Evolutionary conservation across 2,113 vertebrate species (phyloP).

Genomic region (Sciurus niger): DNA sequence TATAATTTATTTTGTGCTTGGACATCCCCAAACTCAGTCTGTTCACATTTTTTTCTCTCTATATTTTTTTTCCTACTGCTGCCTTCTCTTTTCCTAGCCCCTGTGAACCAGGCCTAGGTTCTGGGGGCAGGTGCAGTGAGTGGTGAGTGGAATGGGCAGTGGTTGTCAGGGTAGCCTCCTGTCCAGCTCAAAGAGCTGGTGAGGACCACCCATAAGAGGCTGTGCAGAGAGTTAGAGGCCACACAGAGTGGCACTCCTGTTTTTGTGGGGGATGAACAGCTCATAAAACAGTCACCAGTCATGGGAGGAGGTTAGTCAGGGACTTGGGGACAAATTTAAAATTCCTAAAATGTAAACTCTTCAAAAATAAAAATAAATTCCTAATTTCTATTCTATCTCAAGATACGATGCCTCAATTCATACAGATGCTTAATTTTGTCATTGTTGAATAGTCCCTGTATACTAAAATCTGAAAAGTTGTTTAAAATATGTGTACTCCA

Average conservation of each 20-base stretch:
- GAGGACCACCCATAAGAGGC: slow-evolving; percentile 68
- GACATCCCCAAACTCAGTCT: slow-evolving; percentile 82
- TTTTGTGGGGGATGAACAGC: slow-evolving; percentile 76
- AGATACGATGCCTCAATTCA: not conserved
- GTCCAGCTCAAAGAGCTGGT: slow-evolving; percentile 61
- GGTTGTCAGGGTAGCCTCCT: slow-evolving; percentile 63
- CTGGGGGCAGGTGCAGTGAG: slow-evolving; percentile 64
- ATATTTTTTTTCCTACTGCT: slow-evolving; percentile 62
- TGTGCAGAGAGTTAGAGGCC: slow-evolving; percentile 76
- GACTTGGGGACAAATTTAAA: slow-evolving; percentile 1
- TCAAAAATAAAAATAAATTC: not conserved
- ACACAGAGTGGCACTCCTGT: slow-evolving; percentile 57
- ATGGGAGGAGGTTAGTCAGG: slow-evolving; percentile 79
- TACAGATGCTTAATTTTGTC: not conserved
- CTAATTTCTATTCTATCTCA: not conserved
- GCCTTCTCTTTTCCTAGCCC: slow-evolving; percentile 72
- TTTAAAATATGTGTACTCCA: not conserved
- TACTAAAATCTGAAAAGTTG: too few species aligned
- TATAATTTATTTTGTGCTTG: slow-evolving; percentile 84
- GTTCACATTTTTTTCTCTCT: slow-evolving; percentile 62
- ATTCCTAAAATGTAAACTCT: too few species aligned
- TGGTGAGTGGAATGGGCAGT: slow-evolving; percentile 78
- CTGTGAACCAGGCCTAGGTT: slow-evolving; percentile 65
- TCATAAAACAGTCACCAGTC: slow-evolving; percentile 83
- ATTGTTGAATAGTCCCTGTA: too few species aligned